A percentile compares a stretch with the other conserved stretches of the same genome.
These are phyloP conservation scores for Paedocypris micromegethes DNA, from an alignment of 2,797 vertebrate species.

Conservation along the genomic window DNA sequence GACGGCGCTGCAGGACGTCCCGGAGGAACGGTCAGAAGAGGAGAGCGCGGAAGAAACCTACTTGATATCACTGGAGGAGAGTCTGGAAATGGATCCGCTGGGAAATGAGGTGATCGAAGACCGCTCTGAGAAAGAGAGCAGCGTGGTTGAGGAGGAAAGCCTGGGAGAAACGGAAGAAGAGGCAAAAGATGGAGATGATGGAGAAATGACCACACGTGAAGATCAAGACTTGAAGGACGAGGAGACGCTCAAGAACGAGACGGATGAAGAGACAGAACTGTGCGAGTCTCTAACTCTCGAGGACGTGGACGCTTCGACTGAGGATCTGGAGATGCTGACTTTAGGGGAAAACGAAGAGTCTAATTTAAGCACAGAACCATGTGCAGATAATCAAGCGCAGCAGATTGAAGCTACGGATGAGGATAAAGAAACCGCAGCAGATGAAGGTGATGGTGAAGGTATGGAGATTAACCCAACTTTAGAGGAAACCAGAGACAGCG, in stretches of 20 bases:
- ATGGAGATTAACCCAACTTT: too few species aligned
- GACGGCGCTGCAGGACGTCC: conserved; percentile 10
- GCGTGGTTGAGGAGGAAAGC: conserved; percentile 11
- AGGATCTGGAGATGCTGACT: background rate
- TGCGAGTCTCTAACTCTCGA: conserved; percentile 6
- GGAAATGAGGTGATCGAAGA: background rate
- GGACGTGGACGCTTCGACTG: conserved; percentile 2
- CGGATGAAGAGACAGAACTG: conserved; percentile 2
- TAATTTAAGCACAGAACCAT: background rate
- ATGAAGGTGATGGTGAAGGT: too few species aligned
- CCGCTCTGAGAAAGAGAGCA: background rate
- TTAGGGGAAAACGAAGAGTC: conserved; percentile 2
- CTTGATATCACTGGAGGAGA: conserved; percentile 51
- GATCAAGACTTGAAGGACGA: background rate
- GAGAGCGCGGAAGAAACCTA: conserved; percentile 14
- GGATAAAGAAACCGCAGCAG: background rate
- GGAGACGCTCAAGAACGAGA: background rate
- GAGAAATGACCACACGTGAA: background rate
- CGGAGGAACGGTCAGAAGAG: conserved; percentile 13
- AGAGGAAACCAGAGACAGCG: too few species aligned
- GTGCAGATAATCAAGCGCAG: conserved; percentile 4
- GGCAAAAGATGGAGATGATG: too few species aligned
- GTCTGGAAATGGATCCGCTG: conserved; percentile 56
- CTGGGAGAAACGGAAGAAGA: conserved; percentile 7
- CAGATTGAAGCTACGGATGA: background rate